Base-by-base conservation (phyloP, 2,888 invertebrate genomes). In the Polyploca ridens region DNA sequence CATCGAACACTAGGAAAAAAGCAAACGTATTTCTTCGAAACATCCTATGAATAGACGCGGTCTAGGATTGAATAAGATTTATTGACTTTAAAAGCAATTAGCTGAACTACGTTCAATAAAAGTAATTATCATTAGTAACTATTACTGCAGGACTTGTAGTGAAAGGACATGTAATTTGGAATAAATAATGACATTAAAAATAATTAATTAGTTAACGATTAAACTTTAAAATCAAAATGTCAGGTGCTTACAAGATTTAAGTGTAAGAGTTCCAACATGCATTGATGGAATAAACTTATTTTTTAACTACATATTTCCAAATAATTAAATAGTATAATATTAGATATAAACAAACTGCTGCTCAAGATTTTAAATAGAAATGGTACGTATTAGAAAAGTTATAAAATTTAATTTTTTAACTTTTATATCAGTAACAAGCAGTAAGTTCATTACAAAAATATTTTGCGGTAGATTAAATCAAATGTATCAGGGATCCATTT, bases 401-500 rank as follows among this genome's bases (percentile, higher is more conserved):
- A 27, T 27, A 27, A 27, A 27, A 27, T 1, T 1, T 27, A 27
- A 1, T 27, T 27, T 27, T 27, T 27, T 27, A 27, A 27, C 1
- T n/a, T n/a, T n/a, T 27, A 27, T 27, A 27, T 27, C 27, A 1
- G 27, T 1, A 27, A 27, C 27, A 27, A 27, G 27, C 27, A 27
- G 27, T 27, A 27, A 27, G 27, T 27, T 27, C 27, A 27, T 4
- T 14, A 44, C 7, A n/a, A 59, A 59, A 0, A n/a, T 16, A 38
- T 59, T 38, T 13, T 35, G 59, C 16, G 16, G 38, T 16, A 16
- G 7, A 11, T 60, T 67, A 69, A 75, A 81, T 79, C 70, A 73
- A 77, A 78, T 84, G 83, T 78, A 73, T 83, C 81, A 79, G 75
- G 72, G 75, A 76, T 70, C 76, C 68, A 77, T 78, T 86, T 81